Evolutionary conservation across 2,888 invertebrate species (phyloP), one percentile per base, ranked within the genome.

Genomic region (Drosophila longiperda): DNA sequence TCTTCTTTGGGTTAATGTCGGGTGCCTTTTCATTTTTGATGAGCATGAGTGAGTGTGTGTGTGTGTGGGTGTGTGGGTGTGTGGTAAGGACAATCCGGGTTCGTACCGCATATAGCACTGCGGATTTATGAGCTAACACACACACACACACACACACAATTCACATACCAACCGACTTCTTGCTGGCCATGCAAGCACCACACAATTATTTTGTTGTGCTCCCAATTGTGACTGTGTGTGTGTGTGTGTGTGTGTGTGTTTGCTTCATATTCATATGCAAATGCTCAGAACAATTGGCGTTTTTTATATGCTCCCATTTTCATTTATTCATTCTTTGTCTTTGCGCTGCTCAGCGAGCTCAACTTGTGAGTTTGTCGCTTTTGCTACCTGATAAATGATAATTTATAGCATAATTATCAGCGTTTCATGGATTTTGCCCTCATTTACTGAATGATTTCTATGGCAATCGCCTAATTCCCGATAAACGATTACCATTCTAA

Each of bases 251-350:
- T 32, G 29, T 9, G n/a, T n/a, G 33, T 20, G 34, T 26, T 26
- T 26, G 4, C 12, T 7, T 29, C 26, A 38, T 80, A 87, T 89
- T 85, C 89, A 82, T 83, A 89, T 86, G 83, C 82, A 89, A 89
- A 87, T 87, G 66, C 73, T 83, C 68, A 70, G 75, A 66, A 75
- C 78, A 86, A 49, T 59, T 45, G 54, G n/a, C 75, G 68, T 73
- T 83, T 73, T 71, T 73, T 73, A 67, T 71, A 42, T 67, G 52
- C 70, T 7, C 20, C 4, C 45, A 45, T 17, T 15, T 6, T 12
- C 12, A 45, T 20, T 12, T 20, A 45, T 20, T 12, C 7, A 12
- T 45, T 7, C 20, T 12, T 23, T 54, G 33, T 40, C 15, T 54
- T 11, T 53, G 53, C 53, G 48, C 23, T 20, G 38, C 20, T 20